phyloP scores from a whole-genome alignment of 2,797 vertebrate species.

The Molossus molossus region DNA sequence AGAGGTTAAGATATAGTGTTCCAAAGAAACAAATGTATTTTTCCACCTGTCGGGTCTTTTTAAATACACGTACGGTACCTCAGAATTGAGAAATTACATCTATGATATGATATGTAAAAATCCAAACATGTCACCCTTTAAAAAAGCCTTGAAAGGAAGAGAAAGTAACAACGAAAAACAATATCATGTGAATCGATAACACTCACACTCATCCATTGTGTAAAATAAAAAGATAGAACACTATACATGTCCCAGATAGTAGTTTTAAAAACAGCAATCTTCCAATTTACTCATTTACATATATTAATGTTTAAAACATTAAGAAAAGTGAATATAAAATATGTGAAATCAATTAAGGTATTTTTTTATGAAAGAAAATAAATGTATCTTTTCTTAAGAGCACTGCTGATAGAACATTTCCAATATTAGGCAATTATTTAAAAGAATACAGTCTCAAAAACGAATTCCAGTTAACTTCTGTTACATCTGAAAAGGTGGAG shows the following conservation, averaged over 20 bases:
- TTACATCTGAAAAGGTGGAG: background rate
- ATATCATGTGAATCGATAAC: background rate
- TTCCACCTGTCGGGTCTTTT: constrained; percentile 41
- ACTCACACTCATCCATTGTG: background rate
- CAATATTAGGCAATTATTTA: constrained; percentile 51
- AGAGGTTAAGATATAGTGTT: constrained; percentile 60
- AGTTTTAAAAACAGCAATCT: constrained; percentile 70
- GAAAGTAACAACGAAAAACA: constrained; percentile 53
- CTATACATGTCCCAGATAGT: constrained; percentile 11
- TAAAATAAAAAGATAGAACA: constrained; percentile 63
- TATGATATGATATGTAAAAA: constrained; percentile 43
- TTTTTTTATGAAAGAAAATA: constrained; percentile 27
- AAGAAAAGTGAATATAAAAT: constrained; percentile 58
- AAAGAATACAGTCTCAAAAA: constrained; percentile 32
- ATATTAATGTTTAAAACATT: constrained; percentile 56
- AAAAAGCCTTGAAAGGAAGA: constrained; percentile 21
- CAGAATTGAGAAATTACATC: constrained; percentile 56
- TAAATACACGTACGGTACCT: constrained; percentile 51
- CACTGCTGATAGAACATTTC: constrained; percentile 42
- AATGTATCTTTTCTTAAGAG: constrained; percentile 28
- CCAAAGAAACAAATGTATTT: background rate
- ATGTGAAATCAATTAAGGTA: constrained; percentile 49
- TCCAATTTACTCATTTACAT: constrained; percentile 26
- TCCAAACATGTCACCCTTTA: constrained; percentile 50
- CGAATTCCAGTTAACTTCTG: constrained; percentile 31